A percentile compares a stretch with the other conserved stretches of the same genome.
These are phyloP conservation scores for Dolomedes plantarius DNA, from an alignment of 2,888 invertebrate genomes.

Conservation along the genomic window DNA sequence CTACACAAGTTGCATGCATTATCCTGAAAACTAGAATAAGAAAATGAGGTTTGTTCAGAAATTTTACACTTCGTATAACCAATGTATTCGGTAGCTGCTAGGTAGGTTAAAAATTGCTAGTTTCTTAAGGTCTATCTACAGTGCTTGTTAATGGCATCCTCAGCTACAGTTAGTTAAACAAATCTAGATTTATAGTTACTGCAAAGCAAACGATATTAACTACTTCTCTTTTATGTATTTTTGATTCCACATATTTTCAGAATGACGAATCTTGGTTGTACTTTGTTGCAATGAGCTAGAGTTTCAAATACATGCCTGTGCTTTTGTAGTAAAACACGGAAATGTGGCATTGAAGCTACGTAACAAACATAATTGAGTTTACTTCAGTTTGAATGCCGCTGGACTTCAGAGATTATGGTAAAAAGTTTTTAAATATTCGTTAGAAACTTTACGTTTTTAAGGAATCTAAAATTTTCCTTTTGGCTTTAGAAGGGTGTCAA, in stretches of 20 bases:
- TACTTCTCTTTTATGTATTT: constrained; percentile 6
- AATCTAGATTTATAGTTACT: constrained; percentile 55
- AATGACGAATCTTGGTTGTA: neutral
- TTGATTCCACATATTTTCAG: constrained; percentile 15
- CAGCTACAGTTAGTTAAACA: constrained; percentile 46
- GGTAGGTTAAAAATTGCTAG: constrained; percentile 49
- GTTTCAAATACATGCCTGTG: neutral
- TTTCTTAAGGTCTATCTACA: constrained; percentile 43
- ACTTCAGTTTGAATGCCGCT: too few species aligned
- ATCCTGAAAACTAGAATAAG: neutral
- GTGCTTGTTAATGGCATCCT: constrained; percentile 52
- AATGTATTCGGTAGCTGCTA: constrained; percentile 56
- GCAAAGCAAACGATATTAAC: neutral
- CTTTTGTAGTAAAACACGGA: neutral
- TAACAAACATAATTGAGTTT: neutral
- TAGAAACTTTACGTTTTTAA: too few species aligned
- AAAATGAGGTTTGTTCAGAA: constrained; percentile 10
- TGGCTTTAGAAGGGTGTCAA: too few species aligned
- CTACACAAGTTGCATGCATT: neutral
- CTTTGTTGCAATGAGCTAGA: constrained; percentile 16
- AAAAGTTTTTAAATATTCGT: too few species aligned
- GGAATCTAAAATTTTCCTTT: too few species aligned
- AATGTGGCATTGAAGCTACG: neutral
- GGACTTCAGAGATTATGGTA: too few species aligned
- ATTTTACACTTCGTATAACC: constrained; percentile 56